Evolutionary conservation across 2,113 vertebrate species (phyloP), one percentile per base, ranked within the genome.

Genomic region (Ancistrus triradiatus): DNA sequence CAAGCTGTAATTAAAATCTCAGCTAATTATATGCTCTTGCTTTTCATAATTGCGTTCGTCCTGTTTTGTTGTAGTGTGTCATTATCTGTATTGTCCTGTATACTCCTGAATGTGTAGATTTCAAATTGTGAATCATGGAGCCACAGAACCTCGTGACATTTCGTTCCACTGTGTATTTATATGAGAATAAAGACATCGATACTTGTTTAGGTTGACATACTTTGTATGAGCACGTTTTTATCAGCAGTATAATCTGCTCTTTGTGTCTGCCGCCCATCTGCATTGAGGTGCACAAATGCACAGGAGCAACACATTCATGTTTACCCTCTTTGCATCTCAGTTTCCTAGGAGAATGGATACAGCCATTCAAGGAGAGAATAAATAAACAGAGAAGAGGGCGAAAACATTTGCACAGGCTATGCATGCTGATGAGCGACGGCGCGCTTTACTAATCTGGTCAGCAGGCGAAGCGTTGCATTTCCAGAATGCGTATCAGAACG

Each of bases 351-450:
- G 59, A 68, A 59, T 21, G 27, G 60, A 68, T 37, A 8, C 53
- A 52, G 55, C 61, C 68, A 53, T 55, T 68, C 51, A 57, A 46
- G 44, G 64, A 64, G 37, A 40, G 42, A 61, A 43, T 48, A 63
- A 62, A 66, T 50, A 21, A 60, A 68, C 22, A 21, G 24, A 10
- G 28, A 58, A 42, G 15, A 14, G 28, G 40, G 56, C 24, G 28
- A 31, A 61, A 31, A 59, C 27, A 50, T 46, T 40, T 7, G 37
- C 31, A 63, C 37, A 10, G 49, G 42, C 57, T 28, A 40, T 59
- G 68, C 73, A 75, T 71, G 55, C 66, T 64, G 68, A 74, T 74
- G 63, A 75, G 73, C 2, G 49, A 44, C 56, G 55, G 21, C 24
- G 51, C 49, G 25, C 38, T 56, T 31, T 43, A 10, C 33, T 68